phyloP scores from a whole-genome alignment of 1,140 invertebrate genomes.

The Ridgeia piscesae region DNA sequence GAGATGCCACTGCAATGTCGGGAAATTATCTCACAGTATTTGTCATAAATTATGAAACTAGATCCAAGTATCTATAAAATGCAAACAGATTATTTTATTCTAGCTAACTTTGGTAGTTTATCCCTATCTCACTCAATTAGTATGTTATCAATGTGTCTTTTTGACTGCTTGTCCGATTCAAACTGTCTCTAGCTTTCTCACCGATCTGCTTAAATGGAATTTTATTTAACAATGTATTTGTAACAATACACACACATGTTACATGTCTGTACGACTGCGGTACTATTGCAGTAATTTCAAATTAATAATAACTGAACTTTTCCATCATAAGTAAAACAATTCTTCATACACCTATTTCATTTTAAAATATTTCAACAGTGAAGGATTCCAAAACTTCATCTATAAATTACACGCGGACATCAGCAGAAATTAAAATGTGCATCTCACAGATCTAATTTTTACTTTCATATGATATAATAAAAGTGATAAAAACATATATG shows the following conservation, averaged over 20 bases:
- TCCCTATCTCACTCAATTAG: neutral
- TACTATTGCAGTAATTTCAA: neutral
- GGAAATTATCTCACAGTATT: no score
- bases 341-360: no score
- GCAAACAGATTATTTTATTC: neutral
- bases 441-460: neutral
- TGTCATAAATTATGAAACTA: neutral
- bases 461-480: neutral
- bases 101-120: neutral
- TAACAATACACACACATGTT: neutral
- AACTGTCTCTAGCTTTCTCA: neutral
- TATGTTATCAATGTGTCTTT: no score
- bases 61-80: neutral
- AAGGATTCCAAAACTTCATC: neutral
- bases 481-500: no score
- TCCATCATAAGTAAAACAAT: neutral
- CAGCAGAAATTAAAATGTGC: neutral
- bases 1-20: neutral
- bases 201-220: neutral
- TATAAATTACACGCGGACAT: neutral
- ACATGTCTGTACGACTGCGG: neutral
- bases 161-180: no score
- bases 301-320: neutral
- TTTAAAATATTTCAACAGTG: neutral
- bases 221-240: neutral